Evolutionary conservation across 2,888 invertebrate genomes (phyloP).

Genomic region (Rotaria macrura): DNA sequence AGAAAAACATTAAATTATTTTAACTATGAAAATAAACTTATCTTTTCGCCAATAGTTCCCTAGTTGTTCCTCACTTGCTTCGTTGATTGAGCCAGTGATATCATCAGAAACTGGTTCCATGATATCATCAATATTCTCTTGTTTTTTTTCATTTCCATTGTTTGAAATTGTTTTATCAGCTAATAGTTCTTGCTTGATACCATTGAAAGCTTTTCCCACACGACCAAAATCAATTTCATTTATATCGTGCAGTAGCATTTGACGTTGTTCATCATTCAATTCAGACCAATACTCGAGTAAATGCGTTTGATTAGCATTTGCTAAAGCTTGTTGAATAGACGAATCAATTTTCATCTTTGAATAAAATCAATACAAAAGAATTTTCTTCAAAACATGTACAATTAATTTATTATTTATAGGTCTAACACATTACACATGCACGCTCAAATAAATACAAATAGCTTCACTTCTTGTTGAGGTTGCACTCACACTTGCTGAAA

Average conservation of each 20-base stretch:
- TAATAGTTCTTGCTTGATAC: neutral
- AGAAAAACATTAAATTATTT: no score
- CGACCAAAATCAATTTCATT: constrained; percentile 26
- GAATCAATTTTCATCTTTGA: neutral
- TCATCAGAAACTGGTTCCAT: constrained; percentile 28
- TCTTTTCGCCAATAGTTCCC: constrained; percentile 31
- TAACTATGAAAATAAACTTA: no score
- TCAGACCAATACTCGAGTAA: constrained; percentile 30
- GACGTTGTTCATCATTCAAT: constrained; percentile 20
- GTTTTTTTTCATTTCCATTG: no score
- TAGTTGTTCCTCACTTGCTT: neutral
- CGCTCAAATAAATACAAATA: no score
- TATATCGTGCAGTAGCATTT: constrained; percentile 13
- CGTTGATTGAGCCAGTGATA: constrained; percentile 10
- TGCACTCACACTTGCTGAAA: no score
- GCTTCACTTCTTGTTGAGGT: no score
- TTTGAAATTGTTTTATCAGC: neutral
- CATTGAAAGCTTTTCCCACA: neutral
- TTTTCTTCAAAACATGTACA: no score
- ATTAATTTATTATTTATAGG: no score
- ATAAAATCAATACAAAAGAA: neutral
- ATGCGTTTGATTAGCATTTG: constrained; percentile 23
- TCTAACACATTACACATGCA: no score
- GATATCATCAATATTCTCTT: constrained; percentile 10
- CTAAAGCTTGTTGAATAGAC: neutral